A percentile compares a stretch with the other conserved stretches of the same genome.
These are phyloP conservation scores for Sebastes diaconus DNA, from an alignment of 2,797 vertebrate genomes.

Conservation along the genomic window DNA sequence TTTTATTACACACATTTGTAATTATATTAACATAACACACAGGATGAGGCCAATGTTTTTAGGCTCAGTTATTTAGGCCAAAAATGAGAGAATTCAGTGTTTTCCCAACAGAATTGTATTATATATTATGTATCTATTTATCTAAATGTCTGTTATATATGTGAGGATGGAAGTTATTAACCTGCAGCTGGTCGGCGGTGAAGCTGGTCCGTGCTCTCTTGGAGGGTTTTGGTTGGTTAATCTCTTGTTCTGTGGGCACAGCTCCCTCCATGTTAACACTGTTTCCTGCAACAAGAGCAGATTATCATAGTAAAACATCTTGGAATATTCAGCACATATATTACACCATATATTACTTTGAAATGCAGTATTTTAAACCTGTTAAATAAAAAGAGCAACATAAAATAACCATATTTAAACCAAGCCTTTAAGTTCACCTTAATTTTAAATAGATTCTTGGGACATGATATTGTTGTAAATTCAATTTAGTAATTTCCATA, in stretches of 20 bases:
- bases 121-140: neutral
- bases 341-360: neutral
- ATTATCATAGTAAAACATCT: neutral
- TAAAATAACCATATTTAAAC: neutral
- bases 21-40: neutral
- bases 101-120: neutral
- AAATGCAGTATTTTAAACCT: neutral
- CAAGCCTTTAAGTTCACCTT: neutral
- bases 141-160: fast-evolving
- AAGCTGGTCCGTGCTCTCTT: constrained; percentile 99
- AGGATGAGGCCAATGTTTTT: neutral
- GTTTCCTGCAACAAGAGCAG: constrained; percentile 82
- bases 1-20: neutral
- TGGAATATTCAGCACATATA: neutral
- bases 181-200: constrained; percentile 97
- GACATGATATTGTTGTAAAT: neutral
- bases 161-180: constrained; percentile 54
- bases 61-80: neutral
- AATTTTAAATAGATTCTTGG: neutral
- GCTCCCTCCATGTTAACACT: constrained; percentile 91
- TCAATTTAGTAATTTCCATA: neutral
- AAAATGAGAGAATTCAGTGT: neutral
- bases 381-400: neutral
- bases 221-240: constrained; percentile 94
- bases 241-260: constrained; percentile 91